phyloP scores from a whole-genome alignment of 2,797 vertebrate genomes.

The Enteromius treurensis region DNA sequence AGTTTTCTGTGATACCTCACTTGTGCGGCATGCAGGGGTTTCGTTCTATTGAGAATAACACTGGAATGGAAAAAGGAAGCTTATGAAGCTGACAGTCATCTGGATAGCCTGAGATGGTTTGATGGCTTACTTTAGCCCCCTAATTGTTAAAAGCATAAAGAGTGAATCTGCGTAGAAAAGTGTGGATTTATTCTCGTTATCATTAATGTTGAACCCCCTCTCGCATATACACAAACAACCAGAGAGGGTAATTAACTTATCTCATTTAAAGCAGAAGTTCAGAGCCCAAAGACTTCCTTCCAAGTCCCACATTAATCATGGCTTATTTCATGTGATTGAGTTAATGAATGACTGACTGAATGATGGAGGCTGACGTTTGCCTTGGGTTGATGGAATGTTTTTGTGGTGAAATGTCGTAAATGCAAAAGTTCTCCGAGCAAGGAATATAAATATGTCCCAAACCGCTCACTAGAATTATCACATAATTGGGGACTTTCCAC shows the following conservation, averaged over 20 bases:
- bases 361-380: constrained; percentile 71
- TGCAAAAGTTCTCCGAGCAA: constrained; percentile 80
- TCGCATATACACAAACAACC: constrained; percentile 54
- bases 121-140: neutral
- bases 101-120: constrained; percentile 18
- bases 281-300: constrained; percentile 71
- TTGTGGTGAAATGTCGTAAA: constrained; percentile 80
- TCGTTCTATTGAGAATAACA: neutral
- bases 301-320: constrained; percentile 74
- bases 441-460: constrained; percentile 80
- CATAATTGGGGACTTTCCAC: constrained; percentile 89
- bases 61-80: constrained; percentile 8
- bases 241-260: constrained; percentile 72
- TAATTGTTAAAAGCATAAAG: constrained; percentile 17
- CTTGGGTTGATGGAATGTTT: constrained; percentile 75
- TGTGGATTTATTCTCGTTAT: constrained; percentile 59
- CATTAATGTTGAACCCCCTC: constrained; percentile 57
- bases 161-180: constrained; percentile 26
- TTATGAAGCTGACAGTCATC: constrained; percentile 29
- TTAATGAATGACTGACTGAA: constrained; percentile 67
- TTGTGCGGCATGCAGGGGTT: neutral
- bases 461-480: constrained; percentile 80
- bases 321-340: constrained; percentile 73
- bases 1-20: constrained; percentile 27
- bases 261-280: constrained; percentile 64